Percentiles rank a stretch among this genome's conserved stretches.
Conservation (phyloP, 1,140 invertebrate species). For the Hestina assimilis region DNA sequence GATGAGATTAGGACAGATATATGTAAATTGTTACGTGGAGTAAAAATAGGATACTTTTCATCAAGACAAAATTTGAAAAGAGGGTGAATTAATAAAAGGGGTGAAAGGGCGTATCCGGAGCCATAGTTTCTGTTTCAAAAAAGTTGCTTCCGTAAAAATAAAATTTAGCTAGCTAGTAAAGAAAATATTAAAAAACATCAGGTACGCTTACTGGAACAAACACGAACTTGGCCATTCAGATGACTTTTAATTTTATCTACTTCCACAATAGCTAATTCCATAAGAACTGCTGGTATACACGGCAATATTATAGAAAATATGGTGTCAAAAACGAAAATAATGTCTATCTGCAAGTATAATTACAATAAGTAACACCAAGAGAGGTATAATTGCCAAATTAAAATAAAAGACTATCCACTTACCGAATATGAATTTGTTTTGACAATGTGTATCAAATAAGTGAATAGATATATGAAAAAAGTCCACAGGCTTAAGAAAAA, state of each 20-base stretch:
- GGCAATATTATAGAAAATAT: slow-evolving; percentile 1
- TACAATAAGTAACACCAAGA: background rate
- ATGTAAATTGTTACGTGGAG: too few species aligned
- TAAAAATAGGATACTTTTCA: too few species aligned
- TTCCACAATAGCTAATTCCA: slow-evolving; percentile 3
- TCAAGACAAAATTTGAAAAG: too few species aligned
- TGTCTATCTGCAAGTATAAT: background rate
- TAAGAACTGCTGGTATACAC: background rate
- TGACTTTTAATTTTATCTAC: background rate
- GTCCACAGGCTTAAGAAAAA: background rate
- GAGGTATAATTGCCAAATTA: background rate
- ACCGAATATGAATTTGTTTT: too few species aligned
- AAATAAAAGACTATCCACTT: background rate
- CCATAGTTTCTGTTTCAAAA: too few species aligned
- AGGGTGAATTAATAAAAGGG: too few species aligned
- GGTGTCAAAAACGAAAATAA: background rate
- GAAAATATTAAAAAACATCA: background rate
- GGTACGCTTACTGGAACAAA: slow-evolving; percentile 3
- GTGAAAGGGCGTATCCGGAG: too few species aligned
- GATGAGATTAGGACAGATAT: too few species aligned
- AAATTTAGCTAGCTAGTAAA: too few species aligned
- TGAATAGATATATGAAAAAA: background rate
- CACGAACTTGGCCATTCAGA: background rate
- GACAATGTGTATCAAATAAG: background rate
- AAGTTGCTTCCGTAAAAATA: too few species aligned